These are phyloP conservation scores for Lymantria dispar DNA, from an alignment of 2,888 invertebrate genomes.

Conservation along the genomic window DNA sequence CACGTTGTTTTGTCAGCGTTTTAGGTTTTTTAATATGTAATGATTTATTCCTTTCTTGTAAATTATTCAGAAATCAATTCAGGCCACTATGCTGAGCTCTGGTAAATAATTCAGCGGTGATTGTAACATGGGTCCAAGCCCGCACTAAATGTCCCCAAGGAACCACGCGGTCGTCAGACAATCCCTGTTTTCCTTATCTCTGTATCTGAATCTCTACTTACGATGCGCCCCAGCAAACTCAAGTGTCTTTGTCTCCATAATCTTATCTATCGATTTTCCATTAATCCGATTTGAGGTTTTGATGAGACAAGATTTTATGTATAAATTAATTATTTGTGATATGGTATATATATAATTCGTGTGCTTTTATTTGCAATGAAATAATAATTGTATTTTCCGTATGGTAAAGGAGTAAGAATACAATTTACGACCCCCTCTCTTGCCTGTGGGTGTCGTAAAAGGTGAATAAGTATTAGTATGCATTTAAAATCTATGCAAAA, in stretches of 20 bases:
- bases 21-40: conserved; percentile 54
- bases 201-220: conserved; percentile 45
- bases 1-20: conserved; percentile 36
- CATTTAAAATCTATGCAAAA: too few relatives aligned
- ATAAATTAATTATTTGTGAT: conserved; percentile 32
- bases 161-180: conserved; percentile 59
- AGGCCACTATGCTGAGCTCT: conserved; percentile 61
- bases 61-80: conserved; percentile 80
- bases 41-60: conserved; percentile 53
- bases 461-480: too few relatives aligned
- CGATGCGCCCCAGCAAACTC: conserved; percentile 35
- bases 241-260: conserved; percentile 38
- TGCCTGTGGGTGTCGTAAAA: too few relatives aligned
- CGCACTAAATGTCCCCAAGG: conserved; percentile 67
- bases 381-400: too few relatives aligned
- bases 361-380: too few relatives aligned
- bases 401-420: too few relatives aligned
- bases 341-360: not conserved
- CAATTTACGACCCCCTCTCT: too few relatives aligned
- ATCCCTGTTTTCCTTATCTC: conserved; percentile 60
- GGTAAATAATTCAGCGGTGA: conserved; percentile 77
- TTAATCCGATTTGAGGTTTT: conserved; percentile 38
- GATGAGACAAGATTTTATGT: conserved; percentile 24
- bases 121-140: conserved; percentile 73
- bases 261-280: conserved; percentile 42